Percentiles rank a stretch among this genome's conserved stretches.
Conservation (phyloP, 2,888 invertebrate genomes). For the Noctua comes region DNA sequence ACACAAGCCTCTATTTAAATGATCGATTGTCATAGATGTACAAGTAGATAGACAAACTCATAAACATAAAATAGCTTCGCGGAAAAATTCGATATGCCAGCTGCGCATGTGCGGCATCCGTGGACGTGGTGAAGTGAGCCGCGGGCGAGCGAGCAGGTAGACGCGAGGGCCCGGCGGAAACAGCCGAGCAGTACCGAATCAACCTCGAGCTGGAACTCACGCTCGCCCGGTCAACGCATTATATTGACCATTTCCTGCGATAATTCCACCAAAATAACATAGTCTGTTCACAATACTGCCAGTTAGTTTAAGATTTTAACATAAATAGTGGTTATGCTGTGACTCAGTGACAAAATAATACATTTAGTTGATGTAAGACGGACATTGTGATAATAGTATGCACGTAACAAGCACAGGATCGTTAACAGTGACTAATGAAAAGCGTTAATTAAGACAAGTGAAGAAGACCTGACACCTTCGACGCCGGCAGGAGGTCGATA, state of each 20-base stretch:
- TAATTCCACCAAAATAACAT: constrained; percentile 77
- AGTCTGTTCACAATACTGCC: constrained; percentile 77
- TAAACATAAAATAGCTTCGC: constrained; percentile 63
- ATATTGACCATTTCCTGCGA: constrained; percentile 87
- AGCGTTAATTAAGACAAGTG: constrained; percentile 77
- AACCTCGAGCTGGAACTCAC: constrained; percentile 79
- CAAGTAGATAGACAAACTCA: constrained; percentile 60
- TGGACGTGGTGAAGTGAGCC: constrained; percentile 74
- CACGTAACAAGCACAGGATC: constrained; percentile 73
- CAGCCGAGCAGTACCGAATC: constrained; percentile 86
- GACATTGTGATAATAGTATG: constrained; percentile 77
- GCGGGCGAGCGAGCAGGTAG: constrained; percentile 58
- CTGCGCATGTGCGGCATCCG: constrained; percentile 79
- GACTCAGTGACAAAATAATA: constrained; percentile 76
- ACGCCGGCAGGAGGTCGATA: constrained; percentile 57
- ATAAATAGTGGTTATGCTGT: constrained; percentile 75
- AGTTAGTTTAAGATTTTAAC: constrained; percentile 66
- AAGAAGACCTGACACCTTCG: constrained; percentile 60
- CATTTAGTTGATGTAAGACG: constrained; percentile 69
- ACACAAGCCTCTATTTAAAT: constrained; percentile 56
- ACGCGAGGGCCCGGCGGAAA: constrained; percentile 77
- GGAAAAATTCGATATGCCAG: constrained; percentile 73
- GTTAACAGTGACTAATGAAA: constrained; percentile 76
- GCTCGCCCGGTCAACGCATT: constrained; percentile 80
- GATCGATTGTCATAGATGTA: constrained; percentile 62